Evolutionary conservation across 2,888 invertebrate genomes (phyloP), one percentile per base, ranked within the genome.

Genomic region (Melanophora roralis): DNA sequence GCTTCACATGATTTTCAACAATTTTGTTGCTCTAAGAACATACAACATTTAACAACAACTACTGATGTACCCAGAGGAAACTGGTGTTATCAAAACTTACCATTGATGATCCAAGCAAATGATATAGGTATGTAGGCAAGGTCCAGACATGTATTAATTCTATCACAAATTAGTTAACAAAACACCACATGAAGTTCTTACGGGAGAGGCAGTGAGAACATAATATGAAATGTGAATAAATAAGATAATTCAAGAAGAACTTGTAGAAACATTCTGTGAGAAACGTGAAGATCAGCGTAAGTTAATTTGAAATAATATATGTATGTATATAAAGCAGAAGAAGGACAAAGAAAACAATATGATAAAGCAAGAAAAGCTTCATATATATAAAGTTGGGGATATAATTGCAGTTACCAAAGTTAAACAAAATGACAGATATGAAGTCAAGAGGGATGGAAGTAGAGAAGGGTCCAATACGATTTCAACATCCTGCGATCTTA

Each of bases 91-190:
- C 67, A n/a, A 55, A 68, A 55, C 36, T 57, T 36, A 19, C 57
- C 38, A 36, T 21, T 14, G 19, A 36, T 21, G 57, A 57, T 36
- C 38, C 55, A 3, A 36, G 11, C 7, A 73, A n/a, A n/a, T n/a
- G n/a, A n/a, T n/a, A n/a, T n/a, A n/a, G n/a, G n/a, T n/a, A n/a
- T n/a, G n/a, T n/a, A 3, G 53, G 27, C 4, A 69, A 77, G 14
- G 76, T 77, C 1, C 59, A 77, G 32, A 27, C 27, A 14, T 51
- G 51, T 4, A 51, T 32, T 14, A 51, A 51, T 51, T 51, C 27
- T 32, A 51, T n/a, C 51, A 51, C 14, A n/a, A 21, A n/a, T 23
- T 51, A 23, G 2, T 49, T 11, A 49, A 49, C 23, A 49, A 49
- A 49, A 19, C 47, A 23, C 47, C 47, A 11, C 27, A 51, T 51